Evolutionary conservation across 2,888 invertebrate genomes (phyloP).

Genomic region (Baccha elongata): DNA sequence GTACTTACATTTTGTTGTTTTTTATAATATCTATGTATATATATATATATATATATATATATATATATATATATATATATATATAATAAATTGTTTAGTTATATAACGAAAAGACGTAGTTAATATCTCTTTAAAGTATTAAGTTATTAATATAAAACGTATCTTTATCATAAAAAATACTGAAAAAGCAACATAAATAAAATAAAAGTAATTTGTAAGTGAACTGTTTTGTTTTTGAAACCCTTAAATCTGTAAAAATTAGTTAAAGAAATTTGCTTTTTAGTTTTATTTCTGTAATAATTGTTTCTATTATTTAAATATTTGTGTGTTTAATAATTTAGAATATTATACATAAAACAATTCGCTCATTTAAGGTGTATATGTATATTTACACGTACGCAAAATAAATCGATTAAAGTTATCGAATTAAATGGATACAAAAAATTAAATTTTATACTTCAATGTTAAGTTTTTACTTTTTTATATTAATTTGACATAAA

Average conservation of each 20-base stretch:
- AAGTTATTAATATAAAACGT: slow-evolving; percentile 71
- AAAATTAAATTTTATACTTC: slow-evolving; percentile 47
- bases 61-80: slow-evolving; percentile 36
- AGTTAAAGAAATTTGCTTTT: slow-evolving; percentile 54
- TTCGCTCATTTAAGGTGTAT: slow-evolving; percentile 49
- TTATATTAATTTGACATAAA: slow-evolving; percentile 47
- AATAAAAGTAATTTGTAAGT: slow-evolving; percentile 61
- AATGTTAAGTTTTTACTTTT: slow-evolving; percentile 65
- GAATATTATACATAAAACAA: slow-evolving; percentile 48
- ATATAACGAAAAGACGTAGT: slow-evolving; percentile 44
- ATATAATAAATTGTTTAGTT: slow-evolving; percentile 69
- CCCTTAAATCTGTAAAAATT: slow-evolving; percentile 65
- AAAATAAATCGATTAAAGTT: slow-evolving; percentile 50
- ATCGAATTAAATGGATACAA: slow-evolving; percentile 27
- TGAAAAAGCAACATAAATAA: slow-evolving; percentile 26
- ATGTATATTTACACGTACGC: slow-evolving; percentile 38
- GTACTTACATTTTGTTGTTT: no score
- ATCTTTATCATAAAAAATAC: slow-evolving; percentile 61
- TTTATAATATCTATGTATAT: no score
- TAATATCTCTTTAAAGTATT: slow-evolving; percentile 61
- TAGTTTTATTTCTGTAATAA: slow-evolving; percentile 33
- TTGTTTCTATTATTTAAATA: slow-evolving; percentile 40
- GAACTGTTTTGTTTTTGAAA: slow-evolving; percentile 60
- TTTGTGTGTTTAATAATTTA: slow-evolving; percentile 50
- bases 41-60: no score